A percentile compares a stretch with the other conserved stretches of the same genome.
These are phyloP conservation scores for Scalopus aquaticus DNA, from an alignment of 2,113 vertebrate genomes.

Conservation along the genomic window DNA sequence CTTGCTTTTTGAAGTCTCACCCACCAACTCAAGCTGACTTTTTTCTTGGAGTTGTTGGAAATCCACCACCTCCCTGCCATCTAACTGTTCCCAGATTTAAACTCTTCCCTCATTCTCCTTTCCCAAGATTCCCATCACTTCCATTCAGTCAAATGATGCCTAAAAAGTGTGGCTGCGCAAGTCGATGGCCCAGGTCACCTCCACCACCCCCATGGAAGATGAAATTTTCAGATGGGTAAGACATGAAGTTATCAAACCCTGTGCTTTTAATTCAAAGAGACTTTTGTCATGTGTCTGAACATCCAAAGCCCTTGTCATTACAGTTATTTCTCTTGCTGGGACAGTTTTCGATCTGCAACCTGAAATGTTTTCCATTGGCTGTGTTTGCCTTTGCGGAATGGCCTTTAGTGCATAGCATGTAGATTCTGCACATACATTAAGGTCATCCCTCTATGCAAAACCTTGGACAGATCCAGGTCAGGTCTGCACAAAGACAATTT, in stretches of 20 bases:
- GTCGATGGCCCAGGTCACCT: constrained; percentile 51
- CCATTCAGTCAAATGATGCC: not conserved
- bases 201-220: not conserved
- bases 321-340: constrained; percentile 52
- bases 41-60: not conserved
- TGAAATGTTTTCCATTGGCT: constrained; percentile 62
- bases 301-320: not conserved
- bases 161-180: constrained; percentile 49
- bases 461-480: constrained; percentile 73
- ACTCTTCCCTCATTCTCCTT: constrained; percentile 42
- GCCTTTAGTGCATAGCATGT: not conserved
- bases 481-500: constrained; percentile 12
- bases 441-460: constrained; percentile 34
- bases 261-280: constrained; percentile 65
- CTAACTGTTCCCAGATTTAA: not conserved
- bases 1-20: not conserved
- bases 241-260: constrained; percentile 39
- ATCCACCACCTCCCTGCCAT: not conserved
- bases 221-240: constrained; percentile 56
- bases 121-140: constrained; percentile 44
- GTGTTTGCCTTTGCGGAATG: constrained; percentile 35
- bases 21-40: not conserved
- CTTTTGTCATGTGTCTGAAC: not conserved
- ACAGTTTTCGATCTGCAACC: constrained; percentile 42
- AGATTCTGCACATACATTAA: constrained; percentile 51